Conservation (phyloP, 1,140 invertebrate genomes). For the Drosophila trapezifrons region DNA sequence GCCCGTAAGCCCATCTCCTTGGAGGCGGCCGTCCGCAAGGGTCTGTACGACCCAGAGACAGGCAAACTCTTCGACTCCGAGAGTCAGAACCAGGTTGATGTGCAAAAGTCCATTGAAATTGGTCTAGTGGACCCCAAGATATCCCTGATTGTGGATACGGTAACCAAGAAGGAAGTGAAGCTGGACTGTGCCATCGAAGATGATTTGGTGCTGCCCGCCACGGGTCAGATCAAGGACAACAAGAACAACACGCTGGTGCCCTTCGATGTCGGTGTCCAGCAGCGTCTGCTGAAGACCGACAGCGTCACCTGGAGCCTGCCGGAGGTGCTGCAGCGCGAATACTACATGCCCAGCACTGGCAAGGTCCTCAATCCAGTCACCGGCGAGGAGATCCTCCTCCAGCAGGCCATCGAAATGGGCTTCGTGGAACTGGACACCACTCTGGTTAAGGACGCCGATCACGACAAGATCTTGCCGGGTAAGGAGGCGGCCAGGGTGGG, state of each 20-base stretch:
- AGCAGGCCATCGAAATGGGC: slow-evolving; percentile 89
- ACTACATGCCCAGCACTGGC: slow-evolving; percentile 91
- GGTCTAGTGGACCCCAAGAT: slow-evolving; percentile 93
- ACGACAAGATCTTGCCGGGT: slow-evolving; percentile 88
- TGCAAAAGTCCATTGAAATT: slow-evolving; percentile 91
- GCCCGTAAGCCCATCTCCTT: slow-evolving; percentile 90
- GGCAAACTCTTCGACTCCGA: slow-evolving; percentile 90
- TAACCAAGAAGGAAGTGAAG: slow-evolving; percentile 88
- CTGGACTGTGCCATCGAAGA: slow-evolving; percentile 88
- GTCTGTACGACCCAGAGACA: slow-evolving; percentile 88
- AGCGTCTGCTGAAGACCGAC: slow-evolving; percentile 89
- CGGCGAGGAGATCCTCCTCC: slow-evolving; percentile 89
- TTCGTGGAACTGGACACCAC: slow-evolving; percentile 89
- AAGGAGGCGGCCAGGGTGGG: slow-evolving; percentile 88
- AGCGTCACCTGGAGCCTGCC: slow-evolving; percentile 89
- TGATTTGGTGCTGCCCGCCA: slow-evolving; percentile 88
- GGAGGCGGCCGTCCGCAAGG: slow-evolving; percentile 89
- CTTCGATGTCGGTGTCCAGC: slow-evolving; percentile 89
- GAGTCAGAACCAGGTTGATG: slow-evolving; percentile 88
- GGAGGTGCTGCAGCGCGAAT: slow-evolving; percentile 91
- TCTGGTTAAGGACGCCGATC: slow-evolving; percentile 90
- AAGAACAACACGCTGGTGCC: slow-evolving; percentile 88
- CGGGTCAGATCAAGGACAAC: slow-evolving; percentile 88
- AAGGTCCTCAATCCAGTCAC: slow-evolving; percentile 92
- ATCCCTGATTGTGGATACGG: slow-evolving; percentile 92